Base-by-base conservation (phyloP, 2,797 vertebrate genomes). In the Lacerta agilis region DNA sequence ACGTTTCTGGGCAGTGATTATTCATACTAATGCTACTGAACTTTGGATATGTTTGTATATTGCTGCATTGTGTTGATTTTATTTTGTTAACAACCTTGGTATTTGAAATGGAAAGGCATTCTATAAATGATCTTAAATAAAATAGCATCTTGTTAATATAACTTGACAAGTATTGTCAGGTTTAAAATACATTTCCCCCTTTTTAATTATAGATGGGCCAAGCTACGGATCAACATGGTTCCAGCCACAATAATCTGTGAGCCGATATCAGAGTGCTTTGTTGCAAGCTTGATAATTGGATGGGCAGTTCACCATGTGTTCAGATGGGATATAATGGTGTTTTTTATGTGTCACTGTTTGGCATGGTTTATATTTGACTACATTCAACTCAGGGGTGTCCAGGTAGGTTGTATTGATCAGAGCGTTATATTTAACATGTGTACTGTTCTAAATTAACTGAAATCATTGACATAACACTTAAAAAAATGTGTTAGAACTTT, bases 321-420 rank as follows among this genome's bases (percentile, higher is more conserved):
- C 96, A 98, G 98, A 96, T 99, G 99, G 98, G 99, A 99, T 95
- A 99, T 99, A 95, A 98, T 99, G 98, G 98, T 99, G 29, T 99
- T 99, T 97, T 99, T 99, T 94, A 98, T 99, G 98, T 99, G 98
- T 96, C 99, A 99, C 94, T 99, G 98, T 95, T 96, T 99, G 89
- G 98, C 98, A 3, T 99, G 99, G 99, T 99, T 99, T 95, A 97
- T 99, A 88, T 97, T 97, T 27, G 99, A 99, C 97, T 99, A 99
- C 96, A 97, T 99, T 93, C 99, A 99, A 95, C 98, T 99, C 80
- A 97, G 97, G 69, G 99, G 98, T 94, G 97, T 99, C 81, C 99
- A 99, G 98, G 99, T 99, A 97, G 5, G 97, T 95, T 82, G n/a
- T 82, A 23, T 41, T 75, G 2, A 66, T 69, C 25, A 58, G 13